A percentile compares a stretch with the other conserved stretches of the same genome.
Conservation (phyloP, 2,113 vertebrate genomes). For the Apaloderma vittatum region DNA sequence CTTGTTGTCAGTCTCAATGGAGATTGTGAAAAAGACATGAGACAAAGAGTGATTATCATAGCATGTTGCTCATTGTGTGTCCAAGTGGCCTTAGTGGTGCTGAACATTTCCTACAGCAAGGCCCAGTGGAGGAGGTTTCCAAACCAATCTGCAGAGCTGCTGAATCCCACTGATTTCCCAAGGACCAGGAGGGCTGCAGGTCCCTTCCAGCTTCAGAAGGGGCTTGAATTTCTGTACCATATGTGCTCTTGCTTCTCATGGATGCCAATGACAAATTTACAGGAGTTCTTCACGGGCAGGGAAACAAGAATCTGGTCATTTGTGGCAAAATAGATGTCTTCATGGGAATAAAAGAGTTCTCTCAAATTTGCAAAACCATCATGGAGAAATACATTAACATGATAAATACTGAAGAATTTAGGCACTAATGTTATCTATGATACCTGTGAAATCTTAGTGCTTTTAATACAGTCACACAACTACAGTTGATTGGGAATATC, state of each 20-base stretch:
- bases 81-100: neutral
- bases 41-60: neutral
- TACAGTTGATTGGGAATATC: neutral
- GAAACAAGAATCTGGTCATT: neutral
- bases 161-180: neutral
- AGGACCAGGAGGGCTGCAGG: neutral
- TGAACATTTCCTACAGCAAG: accelerated
- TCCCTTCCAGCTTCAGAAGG: neutral
- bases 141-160: neutral
- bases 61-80: accelerated
- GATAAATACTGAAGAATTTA: neutral
- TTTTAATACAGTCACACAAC: neutral
- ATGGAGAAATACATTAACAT: neutral
- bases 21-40: neutral
- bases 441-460: neutral
- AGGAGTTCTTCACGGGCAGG: neutral
- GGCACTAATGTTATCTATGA: neutral
- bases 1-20: neutral
- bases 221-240: neutral
- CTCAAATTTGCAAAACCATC: neutral
- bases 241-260: neutral
- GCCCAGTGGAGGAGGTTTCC: neutral
- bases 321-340: neutral
- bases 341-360: neutral
- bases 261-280: neutral